A percentile compares a stretch with the other conserved stretches of the same genome.
Evolutionary conservation across 1,140 invertebrate genomes (phyloP).

Genomic region (Teleogryllus occipitalis): DNA sequence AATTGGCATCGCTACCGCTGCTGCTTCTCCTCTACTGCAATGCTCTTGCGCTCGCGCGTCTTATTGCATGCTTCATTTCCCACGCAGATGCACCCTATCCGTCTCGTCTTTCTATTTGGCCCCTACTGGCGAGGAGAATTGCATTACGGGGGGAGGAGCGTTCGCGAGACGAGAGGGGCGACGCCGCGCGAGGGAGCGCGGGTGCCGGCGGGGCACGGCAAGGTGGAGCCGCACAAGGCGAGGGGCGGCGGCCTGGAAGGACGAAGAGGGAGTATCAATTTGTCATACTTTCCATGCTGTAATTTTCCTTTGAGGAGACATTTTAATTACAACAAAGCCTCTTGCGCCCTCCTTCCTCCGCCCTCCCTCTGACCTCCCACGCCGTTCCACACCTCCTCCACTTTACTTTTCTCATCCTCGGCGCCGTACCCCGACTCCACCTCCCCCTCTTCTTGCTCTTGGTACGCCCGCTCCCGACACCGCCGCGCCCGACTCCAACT

Average conservation of each 20-base stretch:
- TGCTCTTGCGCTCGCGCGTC: neutral
- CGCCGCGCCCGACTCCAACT: too few species aligned
- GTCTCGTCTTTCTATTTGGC: neutral
- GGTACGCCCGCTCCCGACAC: neutral
- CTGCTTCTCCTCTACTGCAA: too few species aligned
- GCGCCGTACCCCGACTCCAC: neutral
- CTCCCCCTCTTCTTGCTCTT: neutral
- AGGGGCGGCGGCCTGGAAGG: neutral
- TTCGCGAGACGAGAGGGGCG: too few species aligned
- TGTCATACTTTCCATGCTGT: slow-evolving; percentile 15
- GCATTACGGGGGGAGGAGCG: neutral
- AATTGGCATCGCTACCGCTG: too few species aligned
- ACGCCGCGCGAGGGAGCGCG: neutral
- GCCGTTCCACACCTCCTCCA: neutral
- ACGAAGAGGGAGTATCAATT: slow-evolving; percentile 15
- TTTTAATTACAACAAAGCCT: slow-evolving; percentile 14
- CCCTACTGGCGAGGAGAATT: neutral
- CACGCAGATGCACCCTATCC: neutral
- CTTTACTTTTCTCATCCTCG: neutral
- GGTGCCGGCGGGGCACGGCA: too few species aligned
- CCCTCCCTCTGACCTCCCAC: neutral
- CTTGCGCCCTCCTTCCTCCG: neutral
- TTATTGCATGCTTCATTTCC: neutral
- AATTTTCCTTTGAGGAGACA: slow-evolving; percentile 18
- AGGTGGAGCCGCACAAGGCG: neutral